A percentile compares a stretch with the other conserved stretches of the same genome.
Conservation (phyloP, 2,888 invertebrate genomes). For the Willowsia nigromaculata region DNA sequence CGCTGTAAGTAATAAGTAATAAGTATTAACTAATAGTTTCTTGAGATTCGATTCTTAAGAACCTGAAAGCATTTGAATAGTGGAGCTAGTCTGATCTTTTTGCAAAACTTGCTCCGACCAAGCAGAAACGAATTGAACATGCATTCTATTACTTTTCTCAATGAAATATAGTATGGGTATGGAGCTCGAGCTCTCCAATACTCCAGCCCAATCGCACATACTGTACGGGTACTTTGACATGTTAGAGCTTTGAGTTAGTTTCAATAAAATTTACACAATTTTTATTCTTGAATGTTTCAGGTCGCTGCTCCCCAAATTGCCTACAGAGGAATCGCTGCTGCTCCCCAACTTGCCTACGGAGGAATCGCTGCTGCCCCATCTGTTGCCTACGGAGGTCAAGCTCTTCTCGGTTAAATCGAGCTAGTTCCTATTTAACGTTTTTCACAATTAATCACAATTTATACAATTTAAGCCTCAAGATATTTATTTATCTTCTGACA, state of each 20-base stretch:
- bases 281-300: not conserved
- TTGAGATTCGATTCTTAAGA: not conserved
- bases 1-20: no score
- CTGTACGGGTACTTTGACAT: not conserved
- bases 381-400: not conserved
- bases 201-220: not conserved
- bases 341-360: not conserved
- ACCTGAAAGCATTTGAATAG: no score
- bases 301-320: not conserved
- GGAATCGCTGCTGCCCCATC: not conserved
- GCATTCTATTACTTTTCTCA: not conserved
- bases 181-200: not conserved
- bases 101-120: not conserved
- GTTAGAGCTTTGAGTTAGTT: not conserved
- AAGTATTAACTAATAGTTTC: no score
- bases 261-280: not conserved
- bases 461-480: not conserved
- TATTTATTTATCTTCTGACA: not conserved
- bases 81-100: not conserved
- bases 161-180: not conserved
- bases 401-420: slow-evolving; percentile 9
- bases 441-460: not conserved
- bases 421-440: not conserved
- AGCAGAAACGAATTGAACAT: not conserved
- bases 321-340: not conserved